Conservation (phyloP, 1,140 invertebrate genomes). For the Drosophila repletoides region DNA sequence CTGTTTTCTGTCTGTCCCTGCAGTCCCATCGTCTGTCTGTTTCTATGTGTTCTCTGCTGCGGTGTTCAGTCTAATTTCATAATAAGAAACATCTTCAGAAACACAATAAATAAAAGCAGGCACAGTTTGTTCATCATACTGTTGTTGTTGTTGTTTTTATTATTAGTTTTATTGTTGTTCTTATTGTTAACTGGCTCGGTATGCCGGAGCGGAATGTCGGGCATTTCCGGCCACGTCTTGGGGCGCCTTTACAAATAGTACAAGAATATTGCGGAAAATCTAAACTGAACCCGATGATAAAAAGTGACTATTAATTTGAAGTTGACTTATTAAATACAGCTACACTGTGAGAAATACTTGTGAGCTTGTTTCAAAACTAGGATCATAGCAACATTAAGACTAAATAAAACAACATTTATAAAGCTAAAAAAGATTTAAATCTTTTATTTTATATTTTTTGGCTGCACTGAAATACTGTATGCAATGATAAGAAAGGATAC, state of each 20-base stretch:
- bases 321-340: too few species aligned
- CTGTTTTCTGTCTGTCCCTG: slow-evolving; percentile 3
- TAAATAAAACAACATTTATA: too few species aligned
- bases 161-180: slow-evolving; percentile 46
- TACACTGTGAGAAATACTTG: too few species aligned
- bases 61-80: slow-evolving; percentile 76
- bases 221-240: slow-evolving; percentile 62
- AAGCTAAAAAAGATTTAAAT: too few species aligned
- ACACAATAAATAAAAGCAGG: slow-evolving; percentile 57
- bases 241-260: background rate
- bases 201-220: slow-evolving; percentile 61
- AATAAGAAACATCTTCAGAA: slow-evolving; percentile 76
- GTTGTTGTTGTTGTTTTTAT: slow-evolving; percentile 31
- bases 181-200: slow-evolving; percentile 58
- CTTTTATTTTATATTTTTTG: too few species aligned
- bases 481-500: too few species aligned
- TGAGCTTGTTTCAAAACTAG: too few species aligned
- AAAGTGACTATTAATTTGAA: background rate
- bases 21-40: slow-evolving; percentile 1
- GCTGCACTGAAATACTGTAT: too few species aligned
- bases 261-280: slow-evolving; percentile 10
- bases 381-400: too few species aligned
- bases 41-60: background rate
- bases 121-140: slow-evolving; percentile 46
- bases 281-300: background rate